Percentiles rank a stretch among this genome's conserved stretches.
phyloP scores from a whole-genome alignment of 2,888 invertebrate genomes.

The Gasteruption jaculator region DNA sequence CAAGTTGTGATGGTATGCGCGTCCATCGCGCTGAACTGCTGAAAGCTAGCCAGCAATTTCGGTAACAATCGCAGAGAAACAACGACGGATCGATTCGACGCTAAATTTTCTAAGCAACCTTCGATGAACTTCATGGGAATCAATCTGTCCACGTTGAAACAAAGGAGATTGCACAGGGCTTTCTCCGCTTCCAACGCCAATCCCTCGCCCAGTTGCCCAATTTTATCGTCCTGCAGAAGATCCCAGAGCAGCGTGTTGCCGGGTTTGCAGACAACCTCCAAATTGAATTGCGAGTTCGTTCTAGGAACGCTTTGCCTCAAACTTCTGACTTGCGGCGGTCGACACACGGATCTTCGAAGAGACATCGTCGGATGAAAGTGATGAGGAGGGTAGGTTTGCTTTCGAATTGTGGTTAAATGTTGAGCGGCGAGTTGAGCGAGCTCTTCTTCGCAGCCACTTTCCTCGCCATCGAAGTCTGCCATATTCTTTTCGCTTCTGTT shows the following conservation, averaged over 20 bases:
- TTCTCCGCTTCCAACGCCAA: constrained; percentile 92
- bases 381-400: constrained; percentile 49
- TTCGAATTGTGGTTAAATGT: constrained; percentile 46
- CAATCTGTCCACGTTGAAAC: constrained; percentile 84
- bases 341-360: constrained; percentile 39
- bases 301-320: constrained; percentile 32
- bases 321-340: constrained; percentile 35
- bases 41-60: constrained; percentile 86
- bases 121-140: constrained; percentile 93
- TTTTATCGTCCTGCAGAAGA: constrained; percentile 85
- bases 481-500: constrained; percentile 92
- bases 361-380: constrained; percentile 42
- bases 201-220: constrained; percentile 83
- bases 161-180: constrained; percentile 81
- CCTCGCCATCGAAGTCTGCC: constrained; percentile 90
- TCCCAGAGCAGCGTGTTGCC: constrained; percentile 94
- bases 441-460: constrained; percentile 84
- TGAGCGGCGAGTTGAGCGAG: constrained; percentile 70
- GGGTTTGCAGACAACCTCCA: constrained; percentile 80
- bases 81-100: constrained; percentile 84
- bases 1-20: constrained; percentile 83
- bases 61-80: constrained; percentile 84
- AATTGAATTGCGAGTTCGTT: constrained; percentile 53
- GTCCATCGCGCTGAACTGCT: constrained; percentile 81
- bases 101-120: constrained; percentile 86